A percentile compares a stretch with the other conserved stretches of the same genome.
Evolutionary conservation across 2,113 vertebrate species (phyloP).

Genomic region (Tricholaema leucomelas): DNA sequence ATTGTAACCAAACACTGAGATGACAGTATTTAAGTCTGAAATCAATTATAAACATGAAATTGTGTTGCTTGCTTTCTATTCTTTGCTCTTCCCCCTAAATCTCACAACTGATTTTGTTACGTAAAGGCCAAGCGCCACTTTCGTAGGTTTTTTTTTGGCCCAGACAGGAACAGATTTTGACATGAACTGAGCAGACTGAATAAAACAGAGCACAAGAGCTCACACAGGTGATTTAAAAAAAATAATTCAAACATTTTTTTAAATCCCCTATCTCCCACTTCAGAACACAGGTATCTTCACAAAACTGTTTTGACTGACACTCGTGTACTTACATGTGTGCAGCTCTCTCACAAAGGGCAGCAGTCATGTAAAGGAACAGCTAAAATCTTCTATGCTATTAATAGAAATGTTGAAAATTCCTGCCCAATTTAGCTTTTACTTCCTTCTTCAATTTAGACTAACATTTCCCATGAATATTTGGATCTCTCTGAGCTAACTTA

Average conservation of each 20-base stretch:
- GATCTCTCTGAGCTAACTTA: not conserved
- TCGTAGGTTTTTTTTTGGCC: not conserved
- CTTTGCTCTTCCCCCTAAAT: not conserved
- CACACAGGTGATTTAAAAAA: not conserved
- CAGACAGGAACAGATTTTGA: not conserved
- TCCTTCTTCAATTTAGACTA: slow-evolving; percentile 45
- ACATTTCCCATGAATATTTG: not conserved
- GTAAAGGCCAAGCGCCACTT: not conserved
- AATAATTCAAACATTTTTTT: no score
- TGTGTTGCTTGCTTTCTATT: not conserved
- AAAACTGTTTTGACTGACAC: not conserved
- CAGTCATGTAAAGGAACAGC: slow-evolving; percentile 3
- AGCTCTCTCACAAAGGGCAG: not conserved
- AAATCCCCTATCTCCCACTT: not conserved
- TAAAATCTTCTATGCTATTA: slow-evolving; percentile 42
- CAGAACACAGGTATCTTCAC: not conserved
- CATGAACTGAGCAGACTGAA: not conserved
- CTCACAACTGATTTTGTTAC: not conserved
- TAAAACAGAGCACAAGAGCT: not conserved
- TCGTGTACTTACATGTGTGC: not conserved
- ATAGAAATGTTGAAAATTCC: slow-evolving; percentile 41
- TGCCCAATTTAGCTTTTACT: slow-evolving; percentile 54
- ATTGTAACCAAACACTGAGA: not conserved
- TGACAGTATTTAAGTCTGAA: not conserved
- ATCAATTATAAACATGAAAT: not conserved